phyloP scores from a whole-genome alignment of 2,888 invertebrate genomes.

The Eupithecia exiguata region DNA sequence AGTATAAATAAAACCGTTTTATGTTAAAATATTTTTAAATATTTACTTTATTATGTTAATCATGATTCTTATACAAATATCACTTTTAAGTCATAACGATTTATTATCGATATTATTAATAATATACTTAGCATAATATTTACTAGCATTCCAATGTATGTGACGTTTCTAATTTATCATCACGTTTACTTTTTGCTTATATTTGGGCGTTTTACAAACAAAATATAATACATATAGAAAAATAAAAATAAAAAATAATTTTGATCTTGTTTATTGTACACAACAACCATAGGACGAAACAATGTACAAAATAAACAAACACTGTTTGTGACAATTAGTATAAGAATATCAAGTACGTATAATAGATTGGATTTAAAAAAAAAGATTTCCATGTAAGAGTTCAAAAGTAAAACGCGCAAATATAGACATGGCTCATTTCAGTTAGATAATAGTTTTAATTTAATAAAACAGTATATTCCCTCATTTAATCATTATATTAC shows the following conservation, averaged over 20 bases:
- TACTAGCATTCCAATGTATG: not conserved
- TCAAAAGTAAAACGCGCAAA: not conserved
- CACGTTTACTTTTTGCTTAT: not conserved
- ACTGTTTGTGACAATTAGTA: not conserved
- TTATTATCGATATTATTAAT: slow-evolving; percentile 1
- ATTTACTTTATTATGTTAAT: not conserved
- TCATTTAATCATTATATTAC: slow-evolving; percentile 3
- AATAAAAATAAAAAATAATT: not conserved
- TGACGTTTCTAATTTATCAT: slow-evolving; percentile 1
- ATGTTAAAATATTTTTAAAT: not conserved
- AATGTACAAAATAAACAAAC: not conserved
- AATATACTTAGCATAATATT: slow-evolving; percentile 13
- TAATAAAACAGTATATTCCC: not conserved
- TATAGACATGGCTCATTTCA: not conserved
- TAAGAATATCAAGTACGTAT: not conserved
- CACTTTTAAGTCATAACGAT: not conserved
- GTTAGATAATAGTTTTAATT: not conserved
- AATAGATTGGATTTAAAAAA: not conserved
- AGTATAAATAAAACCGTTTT: not conserved
- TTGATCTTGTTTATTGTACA: not conserved
- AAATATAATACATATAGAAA: no score
- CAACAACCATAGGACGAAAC: not conserved
- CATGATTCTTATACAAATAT: slow-evolving; percentile 1
- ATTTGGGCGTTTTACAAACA: not conserved
- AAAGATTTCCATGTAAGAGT: no score